Conservation (phyloP, 2,888 invertebrate genomes). For the Drosophila meridionalis region DNA sequence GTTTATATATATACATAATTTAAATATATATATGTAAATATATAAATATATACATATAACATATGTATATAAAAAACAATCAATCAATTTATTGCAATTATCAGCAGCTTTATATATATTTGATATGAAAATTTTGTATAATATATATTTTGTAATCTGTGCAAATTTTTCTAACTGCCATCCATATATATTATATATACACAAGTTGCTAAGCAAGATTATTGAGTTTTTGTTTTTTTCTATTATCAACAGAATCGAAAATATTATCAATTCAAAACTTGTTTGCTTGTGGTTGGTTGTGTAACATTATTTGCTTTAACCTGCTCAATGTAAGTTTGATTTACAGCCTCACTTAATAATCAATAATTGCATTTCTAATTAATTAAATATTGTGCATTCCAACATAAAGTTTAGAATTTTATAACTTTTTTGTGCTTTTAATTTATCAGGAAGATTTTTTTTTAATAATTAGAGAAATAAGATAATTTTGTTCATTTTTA, state of each 20-base stretch:
- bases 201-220: constrained; percentile 13
- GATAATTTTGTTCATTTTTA: too few relatives aligned
- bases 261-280: not conserved
- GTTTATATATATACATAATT: not conserved
- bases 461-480: too few relatives aligned
- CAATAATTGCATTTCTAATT: not conserved
- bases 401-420: too few relatives aligned
- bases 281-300: constrained; percentile 4
- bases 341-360: not conserved
- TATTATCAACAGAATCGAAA: not conserved
- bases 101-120: not conserved
- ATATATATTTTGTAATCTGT: not conserved
- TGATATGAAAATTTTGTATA: not conserved
- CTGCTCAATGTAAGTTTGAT: not conserved
- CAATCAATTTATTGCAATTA: not conserved
- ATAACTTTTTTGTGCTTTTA: too few relatives aligned
- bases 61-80: not conserved
- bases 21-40: not conserved
- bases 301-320: not conserved
- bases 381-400: too few relatives aligned
- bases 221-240: not conserved
- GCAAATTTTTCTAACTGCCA: not conserved
- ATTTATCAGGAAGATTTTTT: too few relatives aligned
- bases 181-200: not conserved
- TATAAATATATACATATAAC: not conserved